Percentiles rank a stretch among this genome's conserved stretches.
Evolutionary conservation across 2,113 vertebrate genomes (phyloP).

Genomic region (Aleadryas rufinucha): DNA sequence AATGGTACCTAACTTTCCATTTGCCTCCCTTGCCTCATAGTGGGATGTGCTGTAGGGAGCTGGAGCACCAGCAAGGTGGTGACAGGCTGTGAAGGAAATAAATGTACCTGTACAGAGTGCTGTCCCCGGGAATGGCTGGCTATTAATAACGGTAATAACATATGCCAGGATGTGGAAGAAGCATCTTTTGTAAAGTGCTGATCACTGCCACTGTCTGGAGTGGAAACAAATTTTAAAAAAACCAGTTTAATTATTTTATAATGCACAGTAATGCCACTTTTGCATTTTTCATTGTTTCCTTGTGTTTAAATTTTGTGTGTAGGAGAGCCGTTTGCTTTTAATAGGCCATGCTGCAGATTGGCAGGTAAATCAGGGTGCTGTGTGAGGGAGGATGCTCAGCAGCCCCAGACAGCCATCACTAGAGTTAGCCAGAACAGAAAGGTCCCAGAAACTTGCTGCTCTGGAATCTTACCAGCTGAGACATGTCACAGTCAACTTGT

Average conservation of each 20-base stretch:
- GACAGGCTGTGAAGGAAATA: slow-evolving; percentile 37
- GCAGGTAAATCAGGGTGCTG: background rate
- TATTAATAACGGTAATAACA: slow-evolving; percentile 65
- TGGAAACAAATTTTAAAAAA: background rate
- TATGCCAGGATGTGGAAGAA: slow-evolving; percentile 26
- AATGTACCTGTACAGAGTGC: slow-evolving; percentile 31
- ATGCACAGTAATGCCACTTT: background rate
- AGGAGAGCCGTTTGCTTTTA: background rate
- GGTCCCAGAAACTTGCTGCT: background rate
- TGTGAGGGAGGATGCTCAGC: background rate
- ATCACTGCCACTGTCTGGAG: background rate
- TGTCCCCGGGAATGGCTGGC: background rate
- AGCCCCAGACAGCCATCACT: background rate
- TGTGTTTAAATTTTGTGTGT: background rate
- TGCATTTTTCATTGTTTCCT: background rate
- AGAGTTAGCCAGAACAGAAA: background rate
- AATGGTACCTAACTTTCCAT: background rate
- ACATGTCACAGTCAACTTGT: background rate
- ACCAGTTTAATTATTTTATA: background rate
- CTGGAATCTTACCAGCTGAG: background rate
- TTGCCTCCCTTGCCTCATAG: background rate
- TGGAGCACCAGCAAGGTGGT: background rate
- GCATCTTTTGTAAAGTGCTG: slow-evolving; percentile 8
- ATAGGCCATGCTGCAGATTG: background rate
- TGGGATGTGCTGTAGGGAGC: background rate